phyloP scores from a whole-genome alignment of 2,888 invertebrate species.

The Stegophylla sp. region DNA sequence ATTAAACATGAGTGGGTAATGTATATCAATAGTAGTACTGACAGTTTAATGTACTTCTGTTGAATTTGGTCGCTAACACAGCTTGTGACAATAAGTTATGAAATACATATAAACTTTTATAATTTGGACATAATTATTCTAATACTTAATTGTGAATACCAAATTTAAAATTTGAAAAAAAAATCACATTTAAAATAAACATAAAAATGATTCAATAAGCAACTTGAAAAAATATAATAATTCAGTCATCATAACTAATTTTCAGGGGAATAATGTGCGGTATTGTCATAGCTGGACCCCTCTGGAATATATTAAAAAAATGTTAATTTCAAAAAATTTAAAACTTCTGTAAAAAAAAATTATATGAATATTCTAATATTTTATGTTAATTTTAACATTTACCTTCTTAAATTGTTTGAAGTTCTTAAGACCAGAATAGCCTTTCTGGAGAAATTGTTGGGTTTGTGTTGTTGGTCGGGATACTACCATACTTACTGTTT shows the following conservation, averaged over 20 bases:
- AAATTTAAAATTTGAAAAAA: neutral
- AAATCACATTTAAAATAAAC: neutral
- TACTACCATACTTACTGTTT: constrained; percentile 27
- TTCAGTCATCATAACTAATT: neutral
- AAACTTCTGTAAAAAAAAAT: no score
- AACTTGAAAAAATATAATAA: neutral
- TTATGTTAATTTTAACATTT: neutral
- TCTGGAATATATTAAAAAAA: constrained; percentile 11
- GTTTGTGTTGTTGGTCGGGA: constrained; percentile 9
- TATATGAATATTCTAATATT: no score
- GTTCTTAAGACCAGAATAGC: constrained; percentile 18
- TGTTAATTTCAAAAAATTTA: no score
- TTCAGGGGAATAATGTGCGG: constrained; percentile 29
- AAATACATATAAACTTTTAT: no score
- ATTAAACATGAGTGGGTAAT: no score
- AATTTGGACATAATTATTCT: no score
- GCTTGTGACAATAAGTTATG: no score
- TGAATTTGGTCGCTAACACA: no score
- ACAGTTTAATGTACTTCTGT: no score
- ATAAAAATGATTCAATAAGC: neutral
- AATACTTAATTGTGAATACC: no score
- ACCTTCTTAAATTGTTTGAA: constrained; percentile 51
- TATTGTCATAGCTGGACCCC: constrained; percentile 32
- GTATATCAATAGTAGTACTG: no score
- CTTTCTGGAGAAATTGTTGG: neutral